Base-by-base conservation (phyloP, 1,140 invertebrate genomes). In the Acromyrmex charruanus region DNA sequence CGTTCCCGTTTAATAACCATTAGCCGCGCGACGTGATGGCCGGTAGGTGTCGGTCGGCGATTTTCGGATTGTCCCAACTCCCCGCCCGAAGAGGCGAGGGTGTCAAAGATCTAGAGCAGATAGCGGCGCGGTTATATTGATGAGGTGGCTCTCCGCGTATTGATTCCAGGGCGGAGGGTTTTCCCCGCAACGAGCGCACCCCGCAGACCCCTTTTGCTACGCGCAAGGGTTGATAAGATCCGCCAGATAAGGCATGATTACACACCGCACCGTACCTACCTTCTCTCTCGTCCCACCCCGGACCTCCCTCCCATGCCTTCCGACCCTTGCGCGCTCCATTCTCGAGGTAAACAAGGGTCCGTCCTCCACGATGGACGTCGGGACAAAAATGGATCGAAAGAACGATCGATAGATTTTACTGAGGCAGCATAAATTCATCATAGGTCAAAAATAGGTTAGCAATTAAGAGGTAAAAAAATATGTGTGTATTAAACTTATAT, bases 161-260 rank as follows among this genome's bases (percentile, higher is more conserved):
- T 93, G 94, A 94, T 95, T 95, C 92, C 74, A 69, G 61, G 58
- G 65, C 72, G 84, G 86, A 79, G 86, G 84, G 72, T 35, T 74
- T 85, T 61, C 59, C 53, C 71, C 88, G 74, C 75, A 71, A 86
- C 85, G 44, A 88, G 88, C 86, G 75, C 63, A 28, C 65, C 63
- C 87, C 85, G 77, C 65, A 87, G 89, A 91, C 92, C 91, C 92
- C 90, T 90, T 87, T 93, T 84, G 71, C 89, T 88, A 79, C 77
- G 86, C 89, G 89, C 89, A 59, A 82, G 81, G 69, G 68, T 85
- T 74, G 89, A 91, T 91, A 90, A 91, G 89, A 95, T 95, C 93
- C 92, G 10, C 49, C 88, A 77, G 94, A 95, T 95, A 95, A 93
- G 89, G 87, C 94, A 95, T 93, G 94, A 94, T 95, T 95, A 93